Conservation (phyloP, 2,888 invertebrate species). For the Noctua comes region DNA sequence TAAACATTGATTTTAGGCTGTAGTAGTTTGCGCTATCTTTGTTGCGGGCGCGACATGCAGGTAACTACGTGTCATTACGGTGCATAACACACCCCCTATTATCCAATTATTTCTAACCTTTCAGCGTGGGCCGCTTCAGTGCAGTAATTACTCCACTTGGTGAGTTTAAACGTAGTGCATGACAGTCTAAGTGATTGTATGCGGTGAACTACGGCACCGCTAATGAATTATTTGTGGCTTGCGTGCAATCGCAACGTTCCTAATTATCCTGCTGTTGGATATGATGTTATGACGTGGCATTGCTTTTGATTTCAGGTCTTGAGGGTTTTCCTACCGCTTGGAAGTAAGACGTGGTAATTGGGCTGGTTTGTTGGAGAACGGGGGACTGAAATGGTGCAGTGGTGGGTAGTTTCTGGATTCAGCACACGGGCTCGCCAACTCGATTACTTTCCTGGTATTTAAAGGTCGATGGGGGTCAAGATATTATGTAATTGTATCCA, state of each 20-base stretch:
- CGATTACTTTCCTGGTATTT: not conserved
- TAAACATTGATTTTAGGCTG: slow-evolving; percentile 51
- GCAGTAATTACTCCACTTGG: slow-evolving; percentile 82
- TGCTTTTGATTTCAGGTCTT: slow-evolving; percentile 67
- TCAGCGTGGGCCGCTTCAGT: slow-evolving; percentile 82
- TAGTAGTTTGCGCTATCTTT: slow-evolving; percentile 56
- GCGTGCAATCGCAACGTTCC: slow-evolving; percentile 82
- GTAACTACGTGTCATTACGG: slow-evolving; percentile 83
- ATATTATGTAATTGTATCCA: not conserved
- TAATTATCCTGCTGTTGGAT: slow-evolving; percentile 79
- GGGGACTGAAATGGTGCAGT: slow-evolving; percentile 14
- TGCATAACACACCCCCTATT: slow-evolving; percentile 85
- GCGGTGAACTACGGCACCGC: slow-evolving; percentile 79
- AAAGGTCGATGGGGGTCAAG: not conserved
- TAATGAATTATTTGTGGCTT: slow-evolving; percentile 89
- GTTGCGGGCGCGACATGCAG: slow-evolving; percentile 74
- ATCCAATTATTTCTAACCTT: slow-evolving; percentile 90
- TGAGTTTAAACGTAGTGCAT: slow-evolving; percentile 86
- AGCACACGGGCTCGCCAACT: not conserved
- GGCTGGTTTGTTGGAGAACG: slow-evolving; percentile 28
- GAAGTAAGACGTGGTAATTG: slow-evolving; percentile 63
- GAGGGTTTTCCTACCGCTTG: slow-evolving; percentile 58
- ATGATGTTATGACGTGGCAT: slow-evolving; percentile 76
- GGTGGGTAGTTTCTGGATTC: not conserved
- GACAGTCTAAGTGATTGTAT: slow-evolving; percentile 89